Base-by-base conservation (phyloP, 53 echinoderm and acorn worm species). In the Luidia sarsii region DNA sequence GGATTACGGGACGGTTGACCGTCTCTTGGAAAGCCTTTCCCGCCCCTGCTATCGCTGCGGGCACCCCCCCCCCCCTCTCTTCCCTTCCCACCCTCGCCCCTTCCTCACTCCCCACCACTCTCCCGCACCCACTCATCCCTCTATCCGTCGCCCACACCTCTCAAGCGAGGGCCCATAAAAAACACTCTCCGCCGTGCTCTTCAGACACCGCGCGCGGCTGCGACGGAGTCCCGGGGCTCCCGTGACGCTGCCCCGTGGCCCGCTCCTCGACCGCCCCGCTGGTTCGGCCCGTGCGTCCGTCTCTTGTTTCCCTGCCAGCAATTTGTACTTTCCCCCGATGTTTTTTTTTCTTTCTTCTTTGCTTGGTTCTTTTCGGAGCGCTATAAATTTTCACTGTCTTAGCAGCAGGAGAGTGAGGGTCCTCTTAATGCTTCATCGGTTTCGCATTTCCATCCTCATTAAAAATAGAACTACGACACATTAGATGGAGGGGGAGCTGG, bases 381-480 rank as follows among this genome's bases (percentile, higher is more conserved):
- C 77, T 60, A 77, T 77, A 77, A 77, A 77, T 77, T 43, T 77
- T 77, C 77, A 77, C 77, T 77, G 33, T 59, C 77, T 1, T 28
- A 30, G 61, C 5, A 60, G 61, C 60, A 60, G 35, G 67, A 43
- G 48, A 41, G 41, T 6, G 11, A 41, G 11, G 6, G 5, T 2
- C 61, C 31, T 16, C 60, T 39, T 6, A 39, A 32, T 48, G 61
- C 60, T 8, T 20, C 31, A 59, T 75, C 75, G 16, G 60, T 77
- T 21, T 67, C 67, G 41, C 9, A 22, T 57, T 74, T 57, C 27
- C 39, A n/a, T 15, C 27, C 32, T 72, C 41, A 74, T 70, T 50
- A 74, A 56, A 39, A 57, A 39, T 9, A 64, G 22, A 23, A 0
- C n/a, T n/a, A n/a, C n/a, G n/a, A n/a, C n/a, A n/a, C n/a, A n/a